Percentiles rank a stretch among this genome's conserved stretches.
Evolutionary conservation across 2,113 vertebrate genomes (phyloP).

Genomic region (Hemichromis elongatus): DNA sequence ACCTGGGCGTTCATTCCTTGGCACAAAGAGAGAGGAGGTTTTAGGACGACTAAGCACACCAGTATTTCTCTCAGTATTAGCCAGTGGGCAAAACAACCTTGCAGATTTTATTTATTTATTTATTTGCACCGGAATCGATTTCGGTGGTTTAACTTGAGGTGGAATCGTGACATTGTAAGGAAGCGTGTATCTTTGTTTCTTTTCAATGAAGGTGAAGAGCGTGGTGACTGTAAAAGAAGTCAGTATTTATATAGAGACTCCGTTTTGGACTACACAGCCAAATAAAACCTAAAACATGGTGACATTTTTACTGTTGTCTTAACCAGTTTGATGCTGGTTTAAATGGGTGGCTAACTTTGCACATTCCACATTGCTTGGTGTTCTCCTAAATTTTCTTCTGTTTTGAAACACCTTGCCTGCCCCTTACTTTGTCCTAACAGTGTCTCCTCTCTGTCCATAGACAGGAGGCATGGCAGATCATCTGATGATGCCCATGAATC

Average conservation of each 20-base stretch:
- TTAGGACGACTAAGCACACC: constrained; percentile 18
- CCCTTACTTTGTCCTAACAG: constrained; percentile 12
- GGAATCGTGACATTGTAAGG: neutral
- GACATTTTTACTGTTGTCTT: neutral
- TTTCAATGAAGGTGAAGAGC: neutral
- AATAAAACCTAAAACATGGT: neutral
- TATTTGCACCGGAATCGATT: constrained; percentile 11
- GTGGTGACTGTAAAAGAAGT: neutral
- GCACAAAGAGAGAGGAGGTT: constrained; percentile 53
- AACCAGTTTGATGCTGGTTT: neutral
- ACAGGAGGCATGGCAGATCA: constrained; percentile 87
- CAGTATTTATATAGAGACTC: neutral
- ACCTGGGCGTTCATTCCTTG: constrained; percentile 50
- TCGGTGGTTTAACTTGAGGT: neutral
- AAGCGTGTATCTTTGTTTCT: neutral
- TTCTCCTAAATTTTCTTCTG: neutral
- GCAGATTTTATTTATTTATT: neutral
- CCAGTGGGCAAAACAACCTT: constrained; percentile 16
- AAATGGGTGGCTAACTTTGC: neutral
- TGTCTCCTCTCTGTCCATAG: constrained; percentile 35
- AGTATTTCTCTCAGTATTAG: constrained; percentile 8
- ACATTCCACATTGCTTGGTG: neutral
- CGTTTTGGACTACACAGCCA: neutral
- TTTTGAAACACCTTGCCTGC: neutral
- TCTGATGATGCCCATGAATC: constrained; percentile 92